Evolutionary conservation across 2,888 invertebrate genomes (phyloP), one percentile per base, ranked within the genome.

Genomic region (Folsomia candida): DNA sequence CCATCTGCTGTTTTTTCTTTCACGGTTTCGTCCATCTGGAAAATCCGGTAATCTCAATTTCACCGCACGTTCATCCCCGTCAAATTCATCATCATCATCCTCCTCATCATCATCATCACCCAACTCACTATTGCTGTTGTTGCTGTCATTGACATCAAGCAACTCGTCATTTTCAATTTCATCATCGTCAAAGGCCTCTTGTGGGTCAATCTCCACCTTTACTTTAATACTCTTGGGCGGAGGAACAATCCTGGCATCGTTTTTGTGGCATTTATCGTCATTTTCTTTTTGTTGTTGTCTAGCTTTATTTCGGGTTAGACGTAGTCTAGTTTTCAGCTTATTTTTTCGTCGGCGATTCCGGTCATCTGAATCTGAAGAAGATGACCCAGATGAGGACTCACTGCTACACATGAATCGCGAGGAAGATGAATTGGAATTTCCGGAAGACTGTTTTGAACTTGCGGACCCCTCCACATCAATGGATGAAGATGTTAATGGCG

Each of bases 1-100:
- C 70, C 67, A 70, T 25, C 57, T 57, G 26, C 63, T 67, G 22
- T 68, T 70, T 51, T 72, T 70, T 20, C 61, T 67, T 37, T 57
- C 66, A 24, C 29, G 65, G 60, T 58, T 70, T 51, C 72, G 18
- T 18, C 64, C 61, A 37, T 68, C 68, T 0, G 57, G 62, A n/a
- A 59, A 61, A 26, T 65, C 70, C 26, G 67, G 20, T 6, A 54
- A 57, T 58, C 2, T 60, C 60, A 27, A 20, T 22, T 22, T 68
- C 68, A 26, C 37, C 4, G 37, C 4, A 9, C 6, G 37, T 37
- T 65, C 70, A 20, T 59, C 51, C 24, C 58, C 64, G 6, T 57
- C 60, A 51, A 29, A 25, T 2, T 57, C 67, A 57, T 54, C 24
- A 47, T n/a, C 20, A 3, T 59, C 59, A 24, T 47, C 29, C 14